phyloP scores from a whole-genome alignment of 2,113 vertebrate species.

The Dasyornis broadbenti region DNA sequence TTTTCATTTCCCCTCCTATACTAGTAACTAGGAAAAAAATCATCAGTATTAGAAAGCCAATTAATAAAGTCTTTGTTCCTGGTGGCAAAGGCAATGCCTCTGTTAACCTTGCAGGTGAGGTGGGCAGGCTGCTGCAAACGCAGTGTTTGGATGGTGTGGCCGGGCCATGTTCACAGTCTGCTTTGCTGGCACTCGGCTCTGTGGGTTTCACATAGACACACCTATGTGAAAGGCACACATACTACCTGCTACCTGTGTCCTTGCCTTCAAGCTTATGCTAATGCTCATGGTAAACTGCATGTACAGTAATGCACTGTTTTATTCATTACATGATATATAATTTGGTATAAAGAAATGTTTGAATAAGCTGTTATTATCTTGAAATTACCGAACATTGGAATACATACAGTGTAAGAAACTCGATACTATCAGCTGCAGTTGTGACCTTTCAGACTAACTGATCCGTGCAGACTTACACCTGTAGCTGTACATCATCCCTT shows the following conservation, averaged over 20 bases:
- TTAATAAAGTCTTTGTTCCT: background rate
- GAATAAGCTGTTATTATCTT: conserved; percentile 43
- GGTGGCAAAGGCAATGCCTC: background rate
- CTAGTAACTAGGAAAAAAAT: background rate
- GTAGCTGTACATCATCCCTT: conserved; percentile 63
- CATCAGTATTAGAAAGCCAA: background rate
- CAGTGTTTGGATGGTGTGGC: background rate
- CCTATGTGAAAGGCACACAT: too few relatives aligned
- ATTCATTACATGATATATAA: background rate
- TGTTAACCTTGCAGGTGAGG: background rate
- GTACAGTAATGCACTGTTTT: background rate
- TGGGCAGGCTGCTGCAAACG: background rate
- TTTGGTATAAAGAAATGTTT: background rate
- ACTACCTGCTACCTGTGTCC: background rate
- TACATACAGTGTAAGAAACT: conserved; percentile 62
- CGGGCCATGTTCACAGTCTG: rapidly evolving
- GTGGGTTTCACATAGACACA: background rate
- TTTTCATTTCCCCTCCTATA: background rate
- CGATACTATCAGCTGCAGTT: conserved; percentile 51
- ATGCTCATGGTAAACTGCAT: background rate
- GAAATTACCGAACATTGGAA: conserved; percentile 58
- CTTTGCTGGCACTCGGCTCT: background rate
- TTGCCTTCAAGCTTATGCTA: background rate
- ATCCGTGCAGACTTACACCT: conserved; percentile 63
- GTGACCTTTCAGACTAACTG: conserved; percentile 72